Evolutionary conservation across 2,888 invertebrate genomes (phyloP).

Genomic region (Perithous albicinctus): DNA sequence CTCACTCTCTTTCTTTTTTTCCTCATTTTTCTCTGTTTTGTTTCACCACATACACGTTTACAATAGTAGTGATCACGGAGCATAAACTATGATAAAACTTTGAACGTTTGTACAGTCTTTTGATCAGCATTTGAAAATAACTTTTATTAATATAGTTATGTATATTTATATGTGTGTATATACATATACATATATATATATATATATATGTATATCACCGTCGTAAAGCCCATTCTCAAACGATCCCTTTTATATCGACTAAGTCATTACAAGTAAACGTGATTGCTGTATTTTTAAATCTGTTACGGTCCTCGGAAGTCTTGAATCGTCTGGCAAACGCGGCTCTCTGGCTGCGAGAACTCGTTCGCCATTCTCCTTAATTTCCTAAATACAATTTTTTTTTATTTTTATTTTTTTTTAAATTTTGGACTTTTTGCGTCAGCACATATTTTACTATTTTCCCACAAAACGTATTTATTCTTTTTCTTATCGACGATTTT

Average conservation of each 20-base stretch:
- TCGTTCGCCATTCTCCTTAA: conserved; percentile 7
- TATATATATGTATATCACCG: conserved; percentile 49
- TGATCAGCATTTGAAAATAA: conserved; percentile 66
- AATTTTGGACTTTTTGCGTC: too few species aligned
- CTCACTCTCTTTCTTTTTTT: conserved; percentile 22
- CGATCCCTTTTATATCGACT: conserved; percentile 35
- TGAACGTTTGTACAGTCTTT: conserved; percentile 68
- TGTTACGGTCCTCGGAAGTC: background rate
- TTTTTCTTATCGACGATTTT: background rate
- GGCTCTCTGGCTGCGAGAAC: conserved; percentile 17
- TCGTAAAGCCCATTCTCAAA: conserved; percentile 46
- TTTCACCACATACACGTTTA: conserved; percentile 56
- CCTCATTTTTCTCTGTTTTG: conserved; percentile 25
- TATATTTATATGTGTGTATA: conserved; percentile 47
- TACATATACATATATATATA: too few species aligned
- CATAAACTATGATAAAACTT: conserved; percentile 65
- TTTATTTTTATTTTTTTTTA: too few species aligned
- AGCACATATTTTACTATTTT: too few species aligned
- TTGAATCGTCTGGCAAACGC: background rate
- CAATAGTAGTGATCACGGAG: conserved; percentile 53
- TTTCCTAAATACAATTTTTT: too few species aligned
- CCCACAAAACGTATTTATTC: too few species aligned
- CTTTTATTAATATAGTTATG: conserved; percentile 48
- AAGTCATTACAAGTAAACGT: conserved; percentile 37
- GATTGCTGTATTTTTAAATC: background rate